phyloP scores from a whole-genome alignment of 2,113 vertebrate genomes.

The Tragelaphus strepsiceros region DNA sequence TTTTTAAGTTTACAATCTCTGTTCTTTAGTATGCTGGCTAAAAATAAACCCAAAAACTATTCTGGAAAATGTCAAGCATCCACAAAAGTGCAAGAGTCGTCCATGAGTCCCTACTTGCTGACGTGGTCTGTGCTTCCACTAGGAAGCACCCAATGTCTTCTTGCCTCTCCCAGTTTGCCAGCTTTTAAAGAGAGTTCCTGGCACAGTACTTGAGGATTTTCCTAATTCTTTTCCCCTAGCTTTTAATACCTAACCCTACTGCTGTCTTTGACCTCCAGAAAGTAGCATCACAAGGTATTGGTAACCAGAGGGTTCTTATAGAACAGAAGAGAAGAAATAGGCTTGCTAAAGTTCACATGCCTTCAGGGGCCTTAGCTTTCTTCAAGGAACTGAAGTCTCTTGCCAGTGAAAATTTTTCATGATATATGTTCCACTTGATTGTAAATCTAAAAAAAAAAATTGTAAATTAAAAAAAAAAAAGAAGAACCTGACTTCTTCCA shows the following conservation, averaged over 20 bases:
- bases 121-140: background rate
- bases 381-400: background rate
- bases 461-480: no score
- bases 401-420: constrained; percentile 32
- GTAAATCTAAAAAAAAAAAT: background rate
- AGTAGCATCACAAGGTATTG: background rate
- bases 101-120: background rate
- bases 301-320: background rate
- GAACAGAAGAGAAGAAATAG: background rate
- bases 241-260: background rate
- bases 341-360: background rate
- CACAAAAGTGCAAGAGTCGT: background rate
- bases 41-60: background rate
- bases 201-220: background rate
- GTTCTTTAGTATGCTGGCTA: background rate
- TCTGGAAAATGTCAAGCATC: background rate
- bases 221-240: background rate
- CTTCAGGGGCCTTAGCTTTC: background rate
- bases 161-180: background rate
- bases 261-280: background rate
- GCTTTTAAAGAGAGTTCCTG: background rate
- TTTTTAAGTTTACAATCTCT: background rate
- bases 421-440: constrained; percentile 10
- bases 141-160: background rate
- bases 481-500: background rate